phyloP scores from a whole-genome alignment of 2,797 vertebrate species.

The Poeciliopsis infans region DNA sequence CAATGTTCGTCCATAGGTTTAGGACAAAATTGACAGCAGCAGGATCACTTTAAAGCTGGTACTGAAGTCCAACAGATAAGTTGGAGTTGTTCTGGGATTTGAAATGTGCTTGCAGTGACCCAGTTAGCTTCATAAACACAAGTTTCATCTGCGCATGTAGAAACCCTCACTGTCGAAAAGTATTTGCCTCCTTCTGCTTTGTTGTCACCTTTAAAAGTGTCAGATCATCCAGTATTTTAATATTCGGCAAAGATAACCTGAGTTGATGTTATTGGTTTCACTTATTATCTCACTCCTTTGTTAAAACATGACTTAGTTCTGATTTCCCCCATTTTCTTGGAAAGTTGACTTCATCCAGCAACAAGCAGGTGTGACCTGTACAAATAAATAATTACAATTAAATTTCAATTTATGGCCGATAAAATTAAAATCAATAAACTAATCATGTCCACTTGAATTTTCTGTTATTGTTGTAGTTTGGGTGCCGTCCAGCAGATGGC shows the following conservation, averaged over 20 bases:
- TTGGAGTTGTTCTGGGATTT: constrained; percentile 41
- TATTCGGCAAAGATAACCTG: not conserved
- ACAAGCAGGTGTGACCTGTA: not conserved
- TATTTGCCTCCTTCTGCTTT: not conserved
- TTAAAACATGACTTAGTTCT: not conserved
- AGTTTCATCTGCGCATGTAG: constrained; percentile 34
- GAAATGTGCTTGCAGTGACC: constrained; percentile 64
- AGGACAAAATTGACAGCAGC: constrained; percentile 37
- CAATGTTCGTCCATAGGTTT: constrained; percentile 24
- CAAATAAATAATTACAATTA: too few relatives aligned
- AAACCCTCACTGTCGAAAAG: constrained; percentile 18
- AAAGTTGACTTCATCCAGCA: not conserved
- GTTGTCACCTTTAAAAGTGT: not conserved
- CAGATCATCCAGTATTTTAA: not conserved
- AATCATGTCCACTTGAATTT: too few relatives aligned
- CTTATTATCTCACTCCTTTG: not conserved
- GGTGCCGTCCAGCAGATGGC: too few relatives aligned
- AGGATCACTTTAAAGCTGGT: constrained; percentile 36
- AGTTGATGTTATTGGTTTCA: not conserved
- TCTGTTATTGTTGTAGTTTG: too few relatives aligned
- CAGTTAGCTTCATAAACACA: constrained; percentile 60
- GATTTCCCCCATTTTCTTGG: not conserved
- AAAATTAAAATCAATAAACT: too few relatives aligned
- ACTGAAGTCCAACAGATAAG: constrained; percentile 53
- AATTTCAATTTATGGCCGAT: too few relatives aligned